Conservation (phyloP, 30 jellyfish, hydroid and myxozoan genomes). For the Chironex yamaguchii region DNA sequence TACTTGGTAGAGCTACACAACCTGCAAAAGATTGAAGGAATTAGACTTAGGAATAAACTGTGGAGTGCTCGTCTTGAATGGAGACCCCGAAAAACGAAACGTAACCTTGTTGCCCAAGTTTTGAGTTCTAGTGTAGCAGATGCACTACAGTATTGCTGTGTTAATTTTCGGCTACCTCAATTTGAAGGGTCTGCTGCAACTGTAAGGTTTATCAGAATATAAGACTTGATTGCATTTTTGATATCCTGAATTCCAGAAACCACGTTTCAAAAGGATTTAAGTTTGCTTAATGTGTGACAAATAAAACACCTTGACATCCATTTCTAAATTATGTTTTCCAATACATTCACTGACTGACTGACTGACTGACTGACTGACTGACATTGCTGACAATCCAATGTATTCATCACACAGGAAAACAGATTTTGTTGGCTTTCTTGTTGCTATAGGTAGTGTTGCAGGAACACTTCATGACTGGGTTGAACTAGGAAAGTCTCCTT, state of each 20-base stretch:
- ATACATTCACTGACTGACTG: too few species aligned
- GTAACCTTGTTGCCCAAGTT: slow-evolving; percentile 41
- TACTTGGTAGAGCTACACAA: slow-evolving; percentile 2
- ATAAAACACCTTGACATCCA: slow-evolving; percentile 10
- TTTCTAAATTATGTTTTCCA: neutral
- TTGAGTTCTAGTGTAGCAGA: slow-evolving; percentile 57
- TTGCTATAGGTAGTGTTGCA: slow-evolving; percentile 5
- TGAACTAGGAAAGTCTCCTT: slow-evolving; percentile 17
- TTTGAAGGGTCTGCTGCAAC: slow-evolving; percentile 67
- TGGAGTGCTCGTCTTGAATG: slow-evolving; percentile 20
- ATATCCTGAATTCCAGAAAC: slow-evolving; percentile 64
- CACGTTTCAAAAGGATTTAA: slow-evolving; percentile 58
- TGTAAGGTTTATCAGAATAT: slow-evolving; percentile 33
- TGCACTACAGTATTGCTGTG: slow-evolving; percentile 40
- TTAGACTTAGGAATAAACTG: neutral
- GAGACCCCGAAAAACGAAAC: slow-evolving; percentile 46
- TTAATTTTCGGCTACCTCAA: neutral
- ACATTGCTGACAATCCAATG: slow-evolving; percentile 9
- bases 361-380: slow-evolving; percentile 26
- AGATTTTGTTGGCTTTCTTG: slow-evolving; percentile 52
- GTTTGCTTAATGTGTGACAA: slow-evolving; percentile 12
- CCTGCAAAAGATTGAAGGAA: neutral
- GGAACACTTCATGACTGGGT: slow-evolving; percentile 1
- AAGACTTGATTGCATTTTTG: slow-evolving; percentile 63
- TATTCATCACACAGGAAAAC: slow-evolving; percentile 22